These are phyloP conservation scores for Passerina amoena DNA, from an alignment of 2,113 vertebrate genomes.

Conservation along the genomic window DNA sequence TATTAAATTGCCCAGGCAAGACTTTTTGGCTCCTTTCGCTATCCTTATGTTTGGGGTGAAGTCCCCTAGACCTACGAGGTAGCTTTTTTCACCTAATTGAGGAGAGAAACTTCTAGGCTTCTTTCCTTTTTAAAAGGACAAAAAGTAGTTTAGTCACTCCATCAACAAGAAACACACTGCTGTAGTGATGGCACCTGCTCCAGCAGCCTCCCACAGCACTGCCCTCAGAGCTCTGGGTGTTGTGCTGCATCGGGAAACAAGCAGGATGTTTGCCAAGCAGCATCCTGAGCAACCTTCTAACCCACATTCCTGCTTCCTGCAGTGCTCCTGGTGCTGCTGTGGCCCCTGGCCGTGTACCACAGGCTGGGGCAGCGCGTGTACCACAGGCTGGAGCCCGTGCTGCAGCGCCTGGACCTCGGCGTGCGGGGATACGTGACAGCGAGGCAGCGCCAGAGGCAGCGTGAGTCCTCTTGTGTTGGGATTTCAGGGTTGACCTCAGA, in stretches of 20 bases:
- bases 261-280: background rate
- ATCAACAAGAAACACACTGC: too few species aligned
- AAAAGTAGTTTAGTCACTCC: too few species aligned
- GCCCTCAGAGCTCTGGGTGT: background rate
- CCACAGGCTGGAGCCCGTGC: conserved; percentile 85
- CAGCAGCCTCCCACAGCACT: fast-evolving
- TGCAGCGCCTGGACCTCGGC: conserved; percentile 93
- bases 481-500: too few species aligned
- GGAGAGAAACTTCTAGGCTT: too few species aligned
- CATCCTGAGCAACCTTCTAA: background rate
- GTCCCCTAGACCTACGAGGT: too few species aligned
- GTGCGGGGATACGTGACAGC: conserved; percentile 88
- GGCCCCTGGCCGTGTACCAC: conserved; percentile 88
- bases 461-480: conserved; percentile 74
- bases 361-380: conserved; percentile 80
- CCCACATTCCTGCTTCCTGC: background rate
- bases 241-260: fast-evolving
- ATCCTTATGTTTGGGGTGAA: too few species aligned
- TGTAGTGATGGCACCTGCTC: background rate
- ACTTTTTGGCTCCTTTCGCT: too few species aligned
- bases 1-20: too few species aligned
- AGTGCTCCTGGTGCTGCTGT: conserved; percentile 86
- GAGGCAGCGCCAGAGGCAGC: conserved; percentile 86
- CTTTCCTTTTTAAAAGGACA: too few species aligned
- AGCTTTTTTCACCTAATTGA: too few species aligned